Evolutionary conservation across 2,888 invertebrate genomes (phyloP).

Genomic region (Leptinotarsa haldemani): DNA sequence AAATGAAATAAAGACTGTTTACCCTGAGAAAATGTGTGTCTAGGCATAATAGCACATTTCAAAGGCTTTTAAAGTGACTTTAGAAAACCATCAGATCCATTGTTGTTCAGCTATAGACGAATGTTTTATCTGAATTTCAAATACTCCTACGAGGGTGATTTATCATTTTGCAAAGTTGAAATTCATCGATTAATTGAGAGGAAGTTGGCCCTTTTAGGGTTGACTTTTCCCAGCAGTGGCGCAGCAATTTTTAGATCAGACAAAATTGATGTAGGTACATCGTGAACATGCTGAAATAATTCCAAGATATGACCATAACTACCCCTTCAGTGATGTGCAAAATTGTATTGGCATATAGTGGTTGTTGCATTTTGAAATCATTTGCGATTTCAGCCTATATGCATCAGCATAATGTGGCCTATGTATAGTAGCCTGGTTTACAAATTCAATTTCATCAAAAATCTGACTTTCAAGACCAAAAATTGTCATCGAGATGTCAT

Average conservation of each 20-base stretch:
- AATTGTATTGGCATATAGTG: no score
- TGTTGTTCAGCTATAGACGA: slow-evolving; percentile 47
- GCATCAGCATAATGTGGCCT: no score
- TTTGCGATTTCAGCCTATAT: no score
- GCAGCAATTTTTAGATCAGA: neutral
- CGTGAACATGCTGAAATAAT: no score
- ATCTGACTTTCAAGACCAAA: no score
- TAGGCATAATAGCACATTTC: slow-evolving; percentile 35
- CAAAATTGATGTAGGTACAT: no score
- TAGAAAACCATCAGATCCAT: slow-evolving; percentile 50
- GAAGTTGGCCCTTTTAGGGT: slow-evolving; percentile 9
- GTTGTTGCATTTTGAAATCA: no score
- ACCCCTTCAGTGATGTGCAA: no score
- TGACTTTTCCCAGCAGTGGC: neutral
- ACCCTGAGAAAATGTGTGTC: slow-evolving; percentile 16
- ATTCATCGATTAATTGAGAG: slow-evolving; percentile 41
- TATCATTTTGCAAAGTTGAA: slow-evolving; percentile 48
- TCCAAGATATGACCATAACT: no score
- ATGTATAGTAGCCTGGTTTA: no score
- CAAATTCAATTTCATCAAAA: no score
- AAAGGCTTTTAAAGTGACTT: slow-evolving; percentile 45
- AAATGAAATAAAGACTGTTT: slow-evolving; percentile 17
- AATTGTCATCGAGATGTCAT: no score
- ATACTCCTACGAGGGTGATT: slow-evolving; percentile 39
- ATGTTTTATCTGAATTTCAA: slow-evolving; percentile 49